Evolutionary conservation across 2,797 vertebrate species (phyloP).

Genomic region (Enteromius radiatus): DNA sequence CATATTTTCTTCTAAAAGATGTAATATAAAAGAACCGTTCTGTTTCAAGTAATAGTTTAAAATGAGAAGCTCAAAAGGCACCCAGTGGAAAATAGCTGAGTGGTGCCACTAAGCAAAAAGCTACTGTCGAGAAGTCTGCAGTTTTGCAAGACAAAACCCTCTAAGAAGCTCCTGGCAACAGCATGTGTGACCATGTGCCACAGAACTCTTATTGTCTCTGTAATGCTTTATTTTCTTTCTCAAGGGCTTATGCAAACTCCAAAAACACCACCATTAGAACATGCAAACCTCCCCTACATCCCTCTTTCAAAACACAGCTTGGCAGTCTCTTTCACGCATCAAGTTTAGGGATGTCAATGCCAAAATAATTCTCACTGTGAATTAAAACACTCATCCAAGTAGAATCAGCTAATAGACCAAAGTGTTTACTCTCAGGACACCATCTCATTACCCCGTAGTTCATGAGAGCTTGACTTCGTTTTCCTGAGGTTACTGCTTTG

Average conservation of each 20-base stretch:
- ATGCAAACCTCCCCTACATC: constrained; percentile 61
- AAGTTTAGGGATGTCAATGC: constrained; percentile 47
- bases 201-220: constrained; percentile 60
- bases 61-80: constrained; percentile 47
- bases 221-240: constrained; percentile 62
- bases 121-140: constrained; percentile 58
- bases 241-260: constrained; percentile 60
- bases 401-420: constrained; percentile 56
- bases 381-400: constrained; percentile 57
- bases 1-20: constrained; percentile 57
- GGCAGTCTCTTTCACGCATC: constrained; percentile 57
- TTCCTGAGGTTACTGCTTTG: constrained; percentile 8
- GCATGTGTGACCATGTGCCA: constrained; percentile 58
- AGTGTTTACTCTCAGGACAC: constrained; percentile 60
- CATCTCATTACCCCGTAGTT: constrained; percentile 50
- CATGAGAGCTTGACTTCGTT: constrained; percentile 47
- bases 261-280: constrained; percentile 61
- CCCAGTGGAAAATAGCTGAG: constrained; percentile 66
- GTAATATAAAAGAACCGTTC: constrained; percentile 40
- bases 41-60: constrained; percentile 59
- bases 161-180: constrained; percentile 59
- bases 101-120: constrained; percentile 58
- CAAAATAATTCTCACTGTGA: constrained; percentile 58
- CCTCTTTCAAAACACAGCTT: constrained; percentile 65
- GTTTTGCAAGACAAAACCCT: constrained; percentile 62